Base-by-base conservation (phyloP, 1,140 invertebrate genomes). In the Drosophila repletoides region DNA sequence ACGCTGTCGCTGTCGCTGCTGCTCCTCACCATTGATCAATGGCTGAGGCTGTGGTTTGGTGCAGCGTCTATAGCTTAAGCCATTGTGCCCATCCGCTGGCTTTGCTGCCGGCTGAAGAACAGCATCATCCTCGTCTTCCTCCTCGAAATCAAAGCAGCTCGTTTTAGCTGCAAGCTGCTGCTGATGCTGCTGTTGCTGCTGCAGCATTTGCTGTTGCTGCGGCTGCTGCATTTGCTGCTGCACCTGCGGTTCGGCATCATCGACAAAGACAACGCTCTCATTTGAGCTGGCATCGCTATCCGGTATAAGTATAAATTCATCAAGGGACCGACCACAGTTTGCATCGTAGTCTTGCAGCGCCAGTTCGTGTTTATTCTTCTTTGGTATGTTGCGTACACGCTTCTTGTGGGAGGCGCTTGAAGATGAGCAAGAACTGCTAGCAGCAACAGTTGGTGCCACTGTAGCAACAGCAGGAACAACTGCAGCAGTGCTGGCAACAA, bases 311-410 rank as follows among this genome's bases (percentile, higher is more conserved):
- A 83, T 83, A 2, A 66, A 56, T 4, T 84, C 79, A 5, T 71
- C 74, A 0, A 12, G n/a, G 5, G 49, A 36, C 2, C 10, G n/a
- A 24, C 6, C 12, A 7, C 51, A 19, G 24, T 48, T 28, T 1
- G 34, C 49, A 14, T 75, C 41, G 2, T 88, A 87, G 45, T 89
- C 83, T 40, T 83, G 68, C 1, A 70, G 48, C 34, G 80, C 55
- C 4, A 72, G 56, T 26, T 89, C 72, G 7, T 88, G 76, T 0
- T 88, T 69, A 76, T 90, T 89, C 48, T 90, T 90, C 73, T 90
- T 90, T 69, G 89, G 89, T 76, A 89, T 90, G 38, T 90, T 89
- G n/a, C 84, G 66, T 45, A 88, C 80, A 3, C 75, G 76, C 22
- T 75, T 67, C 28, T 69, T 74, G 9, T 22, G 5, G 4, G 41